Percentiles rank a stretch among this genome's conserved stretches.
Evolutionary conservation across 1,140 invertebrate species (phyloP).

Genomic region (Chelonus insularis): DNA sequence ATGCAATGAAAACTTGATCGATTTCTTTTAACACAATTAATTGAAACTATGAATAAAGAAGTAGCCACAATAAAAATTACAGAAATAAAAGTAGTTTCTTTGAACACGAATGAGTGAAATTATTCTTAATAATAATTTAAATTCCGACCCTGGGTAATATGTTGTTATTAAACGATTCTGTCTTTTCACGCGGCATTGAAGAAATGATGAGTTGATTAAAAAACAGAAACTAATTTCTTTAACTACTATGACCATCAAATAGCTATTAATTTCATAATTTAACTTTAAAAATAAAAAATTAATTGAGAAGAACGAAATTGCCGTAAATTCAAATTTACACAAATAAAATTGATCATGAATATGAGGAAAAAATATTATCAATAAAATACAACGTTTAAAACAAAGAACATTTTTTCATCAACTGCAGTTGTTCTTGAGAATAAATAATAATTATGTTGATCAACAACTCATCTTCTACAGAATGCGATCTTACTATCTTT

Average conservation of each 20-base stretch:
- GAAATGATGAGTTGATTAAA: not conserved
- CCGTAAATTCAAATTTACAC: no score
- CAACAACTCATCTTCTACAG: slow-evolving; percentile 8
- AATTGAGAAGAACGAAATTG: no score
- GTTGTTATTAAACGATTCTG: not conserved
- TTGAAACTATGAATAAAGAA: no score
- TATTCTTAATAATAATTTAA: not conserved
- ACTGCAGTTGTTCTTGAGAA: slow-evolving; percentile 12
- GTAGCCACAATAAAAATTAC: not conserved
- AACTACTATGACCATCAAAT: not conserved
- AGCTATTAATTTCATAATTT: not conserved
- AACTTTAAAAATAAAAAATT: not conserved
- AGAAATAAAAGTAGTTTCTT: no score
- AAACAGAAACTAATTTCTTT: not conserved
- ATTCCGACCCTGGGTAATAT: not conserved
- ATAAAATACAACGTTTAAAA: not conserved
- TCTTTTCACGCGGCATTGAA: not conserved
- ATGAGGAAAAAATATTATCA: no score
- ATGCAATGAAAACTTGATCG: no score
- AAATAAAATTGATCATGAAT: no score
- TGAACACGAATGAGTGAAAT: no score
- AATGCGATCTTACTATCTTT: not conserved
- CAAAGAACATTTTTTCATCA: not conserved
- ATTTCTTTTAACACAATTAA: no score
- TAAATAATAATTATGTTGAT: slow-evolving; percentile 16